Evolutionary conservation across 2,113 vertebrate species (phyloP).

Genomic region (Pica pica): DNA sequence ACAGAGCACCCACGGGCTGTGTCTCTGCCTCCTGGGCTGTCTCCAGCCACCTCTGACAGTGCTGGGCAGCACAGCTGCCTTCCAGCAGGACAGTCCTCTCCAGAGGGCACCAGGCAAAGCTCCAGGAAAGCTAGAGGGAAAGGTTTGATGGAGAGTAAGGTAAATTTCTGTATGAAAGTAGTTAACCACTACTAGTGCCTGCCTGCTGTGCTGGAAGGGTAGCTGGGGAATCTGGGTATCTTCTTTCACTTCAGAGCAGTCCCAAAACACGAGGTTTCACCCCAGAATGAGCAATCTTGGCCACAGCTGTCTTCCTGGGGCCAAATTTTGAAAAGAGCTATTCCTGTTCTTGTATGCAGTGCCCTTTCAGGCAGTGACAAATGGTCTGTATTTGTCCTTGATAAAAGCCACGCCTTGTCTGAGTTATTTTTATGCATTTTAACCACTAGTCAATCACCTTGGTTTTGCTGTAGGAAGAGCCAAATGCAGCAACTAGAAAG

Average conservation of each 20-base stretch:
- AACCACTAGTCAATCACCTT: background rate
- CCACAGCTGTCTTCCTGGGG: background rate
- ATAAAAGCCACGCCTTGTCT: background rate
- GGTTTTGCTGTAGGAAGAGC: background rate
- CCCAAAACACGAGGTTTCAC: background rate
- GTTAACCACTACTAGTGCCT: background rate
- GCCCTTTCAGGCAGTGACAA: background rate
- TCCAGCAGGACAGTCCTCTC: background rate
- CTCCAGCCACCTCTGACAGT: background rate
- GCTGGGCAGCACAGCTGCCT: background rate
- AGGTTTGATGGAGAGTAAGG: background rate
- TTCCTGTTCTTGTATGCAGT: background rate
- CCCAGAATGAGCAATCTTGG: background rate
- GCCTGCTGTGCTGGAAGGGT: background rate
- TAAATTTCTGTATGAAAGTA: background rate
- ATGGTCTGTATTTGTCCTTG: background rate
- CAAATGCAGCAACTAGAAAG: background rate
- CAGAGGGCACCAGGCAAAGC: background rate
- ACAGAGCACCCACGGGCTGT: rapidly evolving
- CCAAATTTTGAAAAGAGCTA: background rate
- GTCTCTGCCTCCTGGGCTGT: background rate
- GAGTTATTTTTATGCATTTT: background rate
- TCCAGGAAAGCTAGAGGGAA: background rate
- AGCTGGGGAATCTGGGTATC: background rate
- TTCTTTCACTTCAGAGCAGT: background rate